Percentiles rank a stretch among this genome's conserved stretches.
phyloP scores from a whole-genome alignment of 2,888 invertebrate species.

The Amaurobius ferox region DNA sequence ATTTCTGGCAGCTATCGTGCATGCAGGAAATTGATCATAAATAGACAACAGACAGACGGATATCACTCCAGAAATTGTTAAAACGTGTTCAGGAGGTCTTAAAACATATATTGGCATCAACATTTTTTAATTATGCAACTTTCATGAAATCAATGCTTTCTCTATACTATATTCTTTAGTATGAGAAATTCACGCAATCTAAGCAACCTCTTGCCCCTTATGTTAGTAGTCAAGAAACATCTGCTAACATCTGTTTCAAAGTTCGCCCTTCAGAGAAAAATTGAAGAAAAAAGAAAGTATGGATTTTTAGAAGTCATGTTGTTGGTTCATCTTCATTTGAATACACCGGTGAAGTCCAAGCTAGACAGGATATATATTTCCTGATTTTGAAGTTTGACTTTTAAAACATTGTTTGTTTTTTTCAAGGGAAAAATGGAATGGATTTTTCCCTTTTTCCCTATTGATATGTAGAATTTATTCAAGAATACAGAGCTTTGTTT shows the following conservation, averaged over 20 bases:
- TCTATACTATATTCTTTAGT: no score
- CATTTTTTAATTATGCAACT: no score
- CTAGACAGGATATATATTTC: constrained; percentile 3
- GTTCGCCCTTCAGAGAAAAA: not conserved
- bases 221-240: not conserved
- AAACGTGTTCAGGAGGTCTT: no score
- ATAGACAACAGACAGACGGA: no score
- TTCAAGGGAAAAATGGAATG: not conserved
- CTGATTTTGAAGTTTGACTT: constrained; percentile 1
- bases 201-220: no score
- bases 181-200: no score
- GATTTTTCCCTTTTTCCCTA: not conserved
- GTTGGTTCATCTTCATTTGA: constrained; percentile 9
- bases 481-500: not conserved
- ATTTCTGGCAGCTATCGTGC: no score
- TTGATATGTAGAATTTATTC: not conserved
- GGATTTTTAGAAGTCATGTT: not conserved
- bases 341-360: not conserved
- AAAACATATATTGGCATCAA: no score
- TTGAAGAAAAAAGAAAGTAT: not conserved
- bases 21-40: no score
- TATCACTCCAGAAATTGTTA: no score
- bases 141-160: no score
- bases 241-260: not conserved
- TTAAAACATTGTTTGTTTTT: not conserved